Percentiles rank a stretch among this genome's conserved stretches.
These are phyloP conservation scores for Thera obeliscata DNA, from an alignment of 2,888 invertebrate genomes.

Conservation along the genomic window DNA sequence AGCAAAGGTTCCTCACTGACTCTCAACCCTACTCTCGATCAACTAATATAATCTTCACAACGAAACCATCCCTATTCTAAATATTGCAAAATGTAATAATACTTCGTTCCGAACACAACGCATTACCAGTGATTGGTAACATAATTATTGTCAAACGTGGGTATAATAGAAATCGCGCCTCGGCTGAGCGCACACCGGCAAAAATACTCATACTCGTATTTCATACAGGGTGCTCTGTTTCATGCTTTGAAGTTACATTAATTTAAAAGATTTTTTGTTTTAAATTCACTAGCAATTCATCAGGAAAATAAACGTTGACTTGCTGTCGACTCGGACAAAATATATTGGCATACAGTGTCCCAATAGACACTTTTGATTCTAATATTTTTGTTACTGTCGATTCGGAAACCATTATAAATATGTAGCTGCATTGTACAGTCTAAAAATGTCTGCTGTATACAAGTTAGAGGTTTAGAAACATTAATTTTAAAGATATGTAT, in stretches of 20 bases:
- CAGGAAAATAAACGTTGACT: no score
- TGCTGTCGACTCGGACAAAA: no score
- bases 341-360: no score
- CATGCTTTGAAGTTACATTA: neutral
- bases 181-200: constrained; percentile 29
- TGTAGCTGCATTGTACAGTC: no score
- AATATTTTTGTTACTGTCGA: no score
- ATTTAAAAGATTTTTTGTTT: no score
- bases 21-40: constrained; percentile 11
- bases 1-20: constrained; percentile 6
- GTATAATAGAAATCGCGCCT: constrained; percentile 37
- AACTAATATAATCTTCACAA: constrained; percentile 5
- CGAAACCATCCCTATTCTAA: constrained; percentile 1
- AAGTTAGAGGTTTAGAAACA: neutral
- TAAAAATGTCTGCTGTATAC: no score
- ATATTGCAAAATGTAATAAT: constrained; percentile 14
- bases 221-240: constrained; percentile 13
- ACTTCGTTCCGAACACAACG: neutral
- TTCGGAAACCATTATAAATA: no score
- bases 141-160: constrained; percentile 12
- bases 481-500: no score
- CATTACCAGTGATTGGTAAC: constrained; percentile 1
- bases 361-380: no score
- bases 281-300: no score
- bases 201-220: constrained; percentile 23